phyloP scores from a whole-genome alignment of 2,797 vertebrate species.

The Darevskia mixta region DNA sequence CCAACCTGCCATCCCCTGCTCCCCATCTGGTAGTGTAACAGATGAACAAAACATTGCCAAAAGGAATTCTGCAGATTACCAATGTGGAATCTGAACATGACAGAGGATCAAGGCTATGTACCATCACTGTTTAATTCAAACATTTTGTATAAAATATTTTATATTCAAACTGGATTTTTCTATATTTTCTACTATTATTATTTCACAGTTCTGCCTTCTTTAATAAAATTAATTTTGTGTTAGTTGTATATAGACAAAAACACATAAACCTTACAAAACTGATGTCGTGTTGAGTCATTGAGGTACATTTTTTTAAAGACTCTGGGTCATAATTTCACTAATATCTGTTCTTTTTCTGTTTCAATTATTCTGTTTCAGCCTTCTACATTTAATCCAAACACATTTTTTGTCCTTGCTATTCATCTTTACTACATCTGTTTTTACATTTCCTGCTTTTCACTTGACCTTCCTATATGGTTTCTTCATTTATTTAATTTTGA shows the following conservation, averaged over 20 bases:
- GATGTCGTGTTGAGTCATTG: no score
- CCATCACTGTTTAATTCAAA: background rate
- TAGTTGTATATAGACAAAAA: no score
- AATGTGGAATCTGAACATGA: background rate
- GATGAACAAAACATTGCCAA: background rate
- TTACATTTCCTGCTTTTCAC: background rate
- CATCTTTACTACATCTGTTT: background rate
- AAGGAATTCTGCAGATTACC: background rate
- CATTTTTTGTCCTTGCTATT: background rate
- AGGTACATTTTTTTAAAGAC: no score
- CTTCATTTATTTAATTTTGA: background rate
- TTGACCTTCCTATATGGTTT: background rate
- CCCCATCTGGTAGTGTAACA: background rate
- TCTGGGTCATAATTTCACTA: no score
- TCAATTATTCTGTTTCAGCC: background rate
- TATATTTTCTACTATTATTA: background rate
- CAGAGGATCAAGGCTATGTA: background rate
- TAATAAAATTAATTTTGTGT: no score
- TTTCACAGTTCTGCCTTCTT: background rate
- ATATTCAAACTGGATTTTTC: slow-evolving; percentile 29
- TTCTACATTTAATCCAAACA: background rate
- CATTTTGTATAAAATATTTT: background rate
- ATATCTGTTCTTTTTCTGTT: no score
- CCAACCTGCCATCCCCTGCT: background rate
- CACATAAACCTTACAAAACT: no score